Conservation (phyloP, 2,113 vertebrate species). For the Microtus oregoni region DNA sequence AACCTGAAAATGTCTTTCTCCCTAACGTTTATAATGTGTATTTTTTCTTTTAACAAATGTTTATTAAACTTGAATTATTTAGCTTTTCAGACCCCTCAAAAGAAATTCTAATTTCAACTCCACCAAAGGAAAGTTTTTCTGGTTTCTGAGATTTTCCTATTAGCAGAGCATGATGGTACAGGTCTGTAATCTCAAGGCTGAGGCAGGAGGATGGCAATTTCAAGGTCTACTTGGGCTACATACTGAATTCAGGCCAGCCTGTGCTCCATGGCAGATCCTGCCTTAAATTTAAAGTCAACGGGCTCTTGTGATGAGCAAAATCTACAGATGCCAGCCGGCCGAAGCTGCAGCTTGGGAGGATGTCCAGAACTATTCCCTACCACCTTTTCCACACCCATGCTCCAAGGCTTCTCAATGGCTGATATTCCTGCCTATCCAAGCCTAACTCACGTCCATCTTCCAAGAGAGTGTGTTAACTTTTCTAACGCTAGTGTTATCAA, state of each 20-base stretch:
- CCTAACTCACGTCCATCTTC: background rate
- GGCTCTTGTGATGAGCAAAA: background rate
- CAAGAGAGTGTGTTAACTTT: background rate
- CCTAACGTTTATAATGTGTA: background rate
- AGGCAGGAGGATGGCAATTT: background rate
- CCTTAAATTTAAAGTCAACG: background rate
- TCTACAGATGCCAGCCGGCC: background rate
- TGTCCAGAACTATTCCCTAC: background rate
- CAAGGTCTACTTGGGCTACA: background rate
- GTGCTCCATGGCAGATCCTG: background rate
- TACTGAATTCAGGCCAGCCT: background rate
- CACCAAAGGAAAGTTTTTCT: background rate
- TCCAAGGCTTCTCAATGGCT: background rate
- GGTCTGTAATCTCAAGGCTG: background rate
- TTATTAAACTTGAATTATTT: background rate
- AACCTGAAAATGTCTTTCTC: background rate
- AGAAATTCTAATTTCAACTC: background rate
- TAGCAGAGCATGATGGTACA: background rate
- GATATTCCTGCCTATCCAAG: background rate
- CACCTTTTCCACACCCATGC: background rate
- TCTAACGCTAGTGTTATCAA: background rate
- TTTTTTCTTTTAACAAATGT: constrained; percentile 1
- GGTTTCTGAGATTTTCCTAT: background rate
- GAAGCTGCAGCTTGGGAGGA: background rate
- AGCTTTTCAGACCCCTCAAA: background rate